Base-by-base conservation (phyloP, 2,888 invertebrate genomes). In the Andrena bicolor region DNA sequence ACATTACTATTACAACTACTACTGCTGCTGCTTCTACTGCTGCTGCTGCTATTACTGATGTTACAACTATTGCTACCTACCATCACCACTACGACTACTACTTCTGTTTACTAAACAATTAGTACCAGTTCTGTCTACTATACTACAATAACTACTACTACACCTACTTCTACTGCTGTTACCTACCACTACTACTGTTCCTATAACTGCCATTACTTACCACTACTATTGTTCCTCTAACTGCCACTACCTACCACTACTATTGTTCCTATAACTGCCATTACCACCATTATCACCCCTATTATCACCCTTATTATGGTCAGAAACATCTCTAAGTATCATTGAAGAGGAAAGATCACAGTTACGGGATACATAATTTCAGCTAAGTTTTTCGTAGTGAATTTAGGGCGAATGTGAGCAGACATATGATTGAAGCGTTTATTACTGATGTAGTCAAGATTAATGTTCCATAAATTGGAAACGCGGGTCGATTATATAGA, bases 31-130 rank as follows among this genome's bases (percentile, higher is more conserved):
- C 35, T 49, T 76, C 2, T 49, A 23, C 49, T 13, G 58, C 70
- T 58, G 5, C 56, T 72, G 26, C 56, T 72, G 56, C 26, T 70
- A 58, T 26, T 70, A 70, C 35, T 58, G 56, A 56, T 56, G 48
- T 35, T 64, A 58, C 48, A 58, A 61, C 16, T 32, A 5, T 41
- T 41, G 51, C 30, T 76, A 61, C 13, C 26, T 32, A 61, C 30
- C n/a, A 61, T 20, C 28, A 32, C n/a, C 28, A 61, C 32, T 32
- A 32, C 16, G 30, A 61, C 60, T 32, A 32, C 32, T 61, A 61
- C 32, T 61, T 56, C 56, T 56, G 10, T 23, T 20, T 70, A 41
- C 10, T 58, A 26, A 58, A 58, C 28, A 58, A 61, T 16, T 30
- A 4, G 20, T 41, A 60, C 23, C 66, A 51, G 16, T 30, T 30